Evolutionary conservation across 2,888 invertebrate species (phyloP).

Genomic region (Subacronicta megacephala): DNA sequence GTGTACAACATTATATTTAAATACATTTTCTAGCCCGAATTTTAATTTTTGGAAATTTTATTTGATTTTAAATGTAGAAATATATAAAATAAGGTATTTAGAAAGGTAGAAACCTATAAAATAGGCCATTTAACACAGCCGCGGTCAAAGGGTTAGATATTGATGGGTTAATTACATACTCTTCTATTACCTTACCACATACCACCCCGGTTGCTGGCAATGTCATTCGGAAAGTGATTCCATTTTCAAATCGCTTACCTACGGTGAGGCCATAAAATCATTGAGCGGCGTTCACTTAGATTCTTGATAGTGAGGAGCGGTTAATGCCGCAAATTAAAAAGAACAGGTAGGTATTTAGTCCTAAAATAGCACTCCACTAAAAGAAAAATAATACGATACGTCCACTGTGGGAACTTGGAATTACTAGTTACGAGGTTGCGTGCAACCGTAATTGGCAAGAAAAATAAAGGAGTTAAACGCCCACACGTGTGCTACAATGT

Average conservation of each 20-base stretch:
- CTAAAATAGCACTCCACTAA: constrained; percentile 47
- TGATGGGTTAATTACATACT: too few relatives aligned
- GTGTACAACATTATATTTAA: neutral
- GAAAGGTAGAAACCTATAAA: too few relatives aligned
- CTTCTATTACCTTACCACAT: too few relatives aligned
- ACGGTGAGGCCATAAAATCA: constrained; percentile 16
- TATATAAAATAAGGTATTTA: too few relatives aligned
- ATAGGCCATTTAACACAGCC: too few relatives aligned
- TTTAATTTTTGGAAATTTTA: too few relatives aligned
- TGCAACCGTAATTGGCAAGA: constrained; percentile 46
- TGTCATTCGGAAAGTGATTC: neutral
- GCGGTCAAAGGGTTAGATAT: too few relatives aligned
- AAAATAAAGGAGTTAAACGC: constrained; percentile 43
- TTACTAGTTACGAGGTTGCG: constrained; percentile 43
- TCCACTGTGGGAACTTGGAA: constrained; percentile 41
- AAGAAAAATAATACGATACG: constrained; percentile 37
- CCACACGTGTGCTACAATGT: constrained; percentile 60
- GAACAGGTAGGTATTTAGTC: constrained; percentile 18
- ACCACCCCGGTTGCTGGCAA: neutral
- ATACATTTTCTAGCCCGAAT: too few relatives aligned
- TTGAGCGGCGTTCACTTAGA: constrained; percentile 11
- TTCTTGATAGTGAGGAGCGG: constrained; percentile 5
- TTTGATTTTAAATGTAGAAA: too few relatives aligned
- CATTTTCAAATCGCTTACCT: constrained; percentile 22
- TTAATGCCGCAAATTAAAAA: constrained; percentile 35